Conservation (phyloP, 2,888 invertebrate genomes). For the Petrolisthes cinctipes region DNA sequence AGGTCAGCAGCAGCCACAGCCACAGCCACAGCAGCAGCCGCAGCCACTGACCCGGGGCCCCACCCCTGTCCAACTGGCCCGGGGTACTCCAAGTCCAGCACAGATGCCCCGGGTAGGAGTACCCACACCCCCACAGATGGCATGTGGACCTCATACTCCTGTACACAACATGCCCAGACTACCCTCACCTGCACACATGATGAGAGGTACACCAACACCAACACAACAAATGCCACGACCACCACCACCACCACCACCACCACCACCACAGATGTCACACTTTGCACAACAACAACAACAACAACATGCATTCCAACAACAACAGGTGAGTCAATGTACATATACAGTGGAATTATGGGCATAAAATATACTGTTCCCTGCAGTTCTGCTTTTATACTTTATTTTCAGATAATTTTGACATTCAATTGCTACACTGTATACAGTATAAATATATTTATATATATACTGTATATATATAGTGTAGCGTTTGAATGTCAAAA, state of each 20-base stretch:
- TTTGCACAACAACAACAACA: conserved; percentile 69
- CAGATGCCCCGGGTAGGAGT: conserved; percentile 38
- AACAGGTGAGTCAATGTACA: conserved; percentile 46
- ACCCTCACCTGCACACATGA: conserved; percentile 51
- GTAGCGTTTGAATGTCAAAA: not conserved
- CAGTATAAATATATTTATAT: no score
- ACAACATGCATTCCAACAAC: conserved; percentile 68
- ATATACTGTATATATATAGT: not conserved
- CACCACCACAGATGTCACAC: conserved; percentile 66
- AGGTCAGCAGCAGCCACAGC: not conserved
- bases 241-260: conserved; percentile 65
- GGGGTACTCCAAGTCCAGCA: conserved; percentile 35
- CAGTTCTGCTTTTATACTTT: no score
- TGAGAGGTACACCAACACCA: conserved; percentile 40
- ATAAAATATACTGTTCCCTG: no score
- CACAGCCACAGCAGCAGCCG: conserved; percentile 4
- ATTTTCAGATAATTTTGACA: no score
- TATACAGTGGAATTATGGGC: no score
- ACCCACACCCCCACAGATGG: conserved; percentile 41
- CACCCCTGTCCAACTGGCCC: conserved; percentile 30
- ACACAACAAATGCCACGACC: conserved; percentile 7
- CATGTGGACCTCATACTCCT: conserved; percentile 36
- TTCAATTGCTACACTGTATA: not conserved
- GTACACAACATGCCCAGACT: conserved; percentile 45
- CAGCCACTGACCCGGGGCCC: conserved; percentile 18